These are phyloP conservation scores for Sardina pilchardus DNA, from an alignment of 2,113 vertebrate genomes.

Conservation along the genomic window DNA sequence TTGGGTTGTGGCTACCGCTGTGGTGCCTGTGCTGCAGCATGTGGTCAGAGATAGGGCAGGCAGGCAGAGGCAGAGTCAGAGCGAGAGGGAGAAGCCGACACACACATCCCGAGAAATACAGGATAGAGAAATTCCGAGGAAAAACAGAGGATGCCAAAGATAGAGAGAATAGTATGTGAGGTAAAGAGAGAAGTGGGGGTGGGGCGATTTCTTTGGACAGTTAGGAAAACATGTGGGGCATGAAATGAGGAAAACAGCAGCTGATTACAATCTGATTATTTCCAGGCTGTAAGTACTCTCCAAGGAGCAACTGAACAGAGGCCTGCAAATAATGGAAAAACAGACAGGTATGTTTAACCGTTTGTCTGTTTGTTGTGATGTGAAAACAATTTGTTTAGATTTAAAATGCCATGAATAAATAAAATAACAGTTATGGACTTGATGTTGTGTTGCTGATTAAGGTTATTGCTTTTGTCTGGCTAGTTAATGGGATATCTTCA, in stretches of 20 bases:
- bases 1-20: constrained; percentile 66
- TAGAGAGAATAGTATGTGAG: neutral
- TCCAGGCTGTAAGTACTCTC: constrained; percentile 48
- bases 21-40: constrained; percentile 49
- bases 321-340: constrained; percentile 75
- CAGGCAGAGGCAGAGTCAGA: neutral
- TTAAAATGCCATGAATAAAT: neutral
- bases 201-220: neutral
- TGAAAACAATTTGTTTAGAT: neutral
- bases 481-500: constrained; percentile 68
- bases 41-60: constrained; percentile 55
- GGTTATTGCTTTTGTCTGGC: constrained; percentile 36
- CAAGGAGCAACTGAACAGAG: constrained; percentile 44
- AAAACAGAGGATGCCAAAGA: constrained; percentile 12
- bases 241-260: constrained; percentile 1
- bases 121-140: neutral
- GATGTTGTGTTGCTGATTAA: neutral
- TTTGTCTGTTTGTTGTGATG: neutral
- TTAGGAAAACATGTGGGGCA: neutral
- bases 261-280: constrained; percentile 27
- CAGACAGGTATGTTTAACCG: constrained; percentile 73
- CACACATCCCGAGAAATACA: neutral
- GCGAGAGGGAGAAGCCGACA: constrained; percentile 18
- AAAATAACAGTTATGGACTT: neutral
- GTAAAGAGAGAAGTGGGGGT: constrained; percentile 20